phyloP scores from a whole-genome alignment of 2,113 vertebrate genomes.

The Cyprinodon tularosa region DNA sequence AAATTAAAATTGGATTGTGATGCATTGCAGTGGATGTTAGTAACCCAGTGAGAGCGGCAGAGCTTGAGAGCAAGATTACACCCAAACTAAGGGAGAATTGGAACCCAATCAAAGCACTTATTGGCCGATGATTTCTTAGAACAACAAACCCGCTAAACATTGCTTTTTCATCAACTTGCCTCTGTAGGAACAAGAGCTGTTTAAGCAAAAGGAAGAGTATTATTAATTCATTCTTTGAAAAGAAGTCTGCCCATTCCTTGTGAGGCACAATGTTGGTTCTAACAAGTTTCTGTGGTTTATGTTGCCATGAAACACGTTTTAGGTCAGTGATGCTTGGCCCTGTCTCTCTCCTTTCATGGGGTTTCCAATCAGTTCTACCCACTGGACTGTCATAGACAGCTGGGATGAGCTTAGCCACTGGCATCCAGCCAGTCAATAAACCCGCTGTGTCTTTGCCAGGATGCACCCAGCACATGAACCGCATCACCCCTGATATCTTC shows the following conservation, averaged over 20 bases:
- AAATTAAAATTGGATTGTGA: slow-evolving; percentile 80
- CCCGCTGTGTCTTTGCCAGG: slow-evolving; percentile 51
- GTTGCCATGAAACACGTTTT: slow-evolving; percentile 57
- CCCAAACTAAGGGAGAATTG: slow-evolving; percentile 37
- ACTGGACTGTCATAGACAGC: slow-evolving; percentile 65
- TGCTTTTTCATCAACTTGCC: neutral
- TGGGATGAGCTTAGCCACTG: slow-evolving; percentile 57
- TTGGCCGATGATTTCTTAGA: slow-evolving; percentile 22
- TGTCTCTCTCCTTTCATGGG: slow-evolving; percentile 52
- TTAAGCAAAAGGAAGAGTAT: slow-evolving; percentile 19
- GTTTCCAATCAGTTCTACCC: slow-evolving; percentile 70
- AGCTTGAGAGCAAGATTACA: slow-evolving; percentile 48
- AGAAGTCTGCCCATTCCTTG: slow-evolving; percentile 25
- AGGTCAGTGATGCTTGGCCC: slow-evolving; percentile 59
- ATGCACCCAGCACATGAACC: slow-evolving; percentile 61
- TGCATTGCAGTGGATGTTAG: slow-evolving; percentile 78
- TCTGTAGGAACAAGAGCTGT: slow-evolving; percentile 19
- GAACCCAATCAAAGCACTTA: slow-evolving; percentile 46
- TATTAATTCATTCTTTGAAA: slow-evolving; percentile 27
- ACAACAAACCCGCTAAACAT: slow-evolving; percentile 16
- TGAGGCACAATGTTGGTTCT: slow-evolving; percentile 15
- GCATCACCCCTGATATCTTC: slow-evolving; percentile 56
- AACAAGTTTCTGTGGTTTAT: slow-evolving; percentile 43
- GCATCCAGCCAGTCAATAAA: slow-evolving; percentile 70
- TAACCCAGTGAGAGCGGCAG: slow-evolving; percentile 53